A percentile compares a stretch with the other conserved stretches of the same genome.
phyloP scores from a whole-genome alignment of 2,113 vertebrate genomes.

The Plestiodon gilberti region DNA sequence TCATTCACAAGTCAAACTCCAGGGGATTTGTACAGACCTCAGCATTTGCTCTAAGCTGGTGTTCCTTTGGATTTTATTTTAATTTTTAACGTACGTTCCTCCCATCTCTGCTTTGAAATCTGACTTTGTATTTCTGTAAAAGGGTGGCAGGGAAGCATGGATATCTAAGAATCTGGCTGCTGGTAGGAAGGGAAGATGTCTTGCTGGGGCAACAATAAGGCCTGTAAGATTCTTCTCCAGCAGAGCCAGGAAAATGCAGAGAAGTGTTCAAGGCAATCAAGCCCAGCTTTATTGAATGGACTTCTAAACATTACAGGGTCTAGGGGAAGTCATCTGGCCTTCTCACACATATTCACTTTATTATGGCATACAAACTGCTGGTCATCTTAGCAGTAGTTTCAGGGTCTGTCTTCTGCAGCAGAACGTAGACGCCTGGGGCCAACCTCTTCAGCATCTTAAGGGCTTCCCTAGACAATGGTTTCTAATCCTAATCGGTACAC shows the following conservation, averaged over 20 bases:
- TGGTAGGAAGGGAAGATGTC: constrained; percentile 38
- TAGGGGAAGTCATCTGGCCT: not conserved
- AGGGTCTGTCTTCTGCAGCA: not conserved
- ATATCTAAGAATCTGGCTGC: constrained; percentile 56
- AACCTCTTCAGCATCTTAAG: not conserved
- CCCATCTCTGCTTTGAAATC: not conserved
- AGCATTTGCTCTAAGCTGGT: constrained; percentile 27
- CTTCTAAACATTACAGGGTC: too few species aligned
- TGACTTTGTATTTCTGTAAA: constrained; percentile 56
- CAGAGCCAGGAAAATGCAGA: too few species aligned
- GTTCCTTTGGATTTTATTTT: constrained; percentile 44
- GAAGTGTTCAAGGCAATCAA: too few species aligned
- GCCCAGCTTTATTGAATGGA: too few species aligned
- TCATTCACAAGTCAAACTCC: constrained; percentile 73
- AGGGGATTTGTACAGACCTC: constrained; percentile 25
- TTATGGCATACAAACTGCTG: not conserved
- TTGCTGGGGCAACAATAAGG: not conserved
- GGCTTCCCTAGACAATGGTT: not conserved
- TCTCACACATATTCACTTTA: not conserved
- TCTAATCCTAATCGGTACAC: too few species aligned
- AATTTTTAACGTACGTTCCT: not conserved
- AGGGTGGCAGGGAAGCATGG: constrained; percentile 21
- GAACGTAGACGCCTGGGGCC: not conserved
- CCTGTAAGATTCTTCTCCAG: too few species aligned
- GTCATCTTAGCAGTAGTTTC: not conserved